These are phyloP conservation scores for Siphlonurus alternatus DNA, from an alignment of 2,888 invertebrate genomes.

Conservation along the genomic window DNA sequence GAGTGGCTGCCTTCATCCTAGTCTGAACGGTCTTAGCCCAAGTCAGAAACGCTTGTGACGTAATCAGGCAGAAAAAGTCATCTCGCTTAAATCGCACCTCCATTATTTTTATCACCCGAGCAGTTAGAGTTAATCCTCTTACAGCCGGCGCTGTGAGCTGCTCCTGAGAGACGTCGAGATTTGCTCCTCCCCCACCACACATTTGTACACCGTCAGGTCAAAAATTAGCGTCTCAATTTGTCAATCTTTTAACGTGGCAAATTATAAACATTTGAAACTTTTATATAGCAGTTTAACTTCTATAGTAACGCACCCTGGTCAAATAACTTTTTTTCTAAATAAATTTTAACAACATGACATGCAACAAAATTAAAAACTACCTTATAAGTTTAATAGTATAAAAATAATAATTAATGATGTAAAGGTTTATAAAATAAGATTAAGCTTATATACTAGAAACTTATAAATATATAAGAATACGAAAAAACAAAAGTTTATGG, in stretches of 20 bases:
- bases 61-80: not conserved
- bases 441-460: not conserved
- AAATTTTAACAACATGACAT: too few species aligned
- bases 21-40: not conserved
- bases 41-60: not conserved
- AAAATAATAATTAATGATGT: not conserved
- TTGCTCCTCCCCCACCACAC: too few species aligned
- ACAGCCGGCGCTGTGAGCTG: not conserved
- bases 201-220: not conserved
- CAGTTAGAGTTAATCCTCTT: not conserved
- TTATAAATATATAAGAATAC: too few species aligned
- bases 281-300: too few species aligned
- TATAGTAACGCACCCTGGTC: too few species aligned
- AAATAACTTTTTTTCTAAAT: too few species aligned
- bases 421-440: not conserved
- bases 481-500: not conserved
- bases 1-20: too few species aligned
- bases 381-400: too few species aligned
- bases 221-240: not conserved
- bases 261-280: too few species aligned
- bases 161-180: too few species aligned
- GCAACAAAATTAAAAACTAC: too few species aligned
- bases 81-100: not conserved
- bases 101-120: not conserved
- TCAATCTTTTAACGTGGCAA: not conserved